phyloP scores from a whole-genome alignment of 2,113 vertebrate species.

The Synchiropus splendidus region DNA sequence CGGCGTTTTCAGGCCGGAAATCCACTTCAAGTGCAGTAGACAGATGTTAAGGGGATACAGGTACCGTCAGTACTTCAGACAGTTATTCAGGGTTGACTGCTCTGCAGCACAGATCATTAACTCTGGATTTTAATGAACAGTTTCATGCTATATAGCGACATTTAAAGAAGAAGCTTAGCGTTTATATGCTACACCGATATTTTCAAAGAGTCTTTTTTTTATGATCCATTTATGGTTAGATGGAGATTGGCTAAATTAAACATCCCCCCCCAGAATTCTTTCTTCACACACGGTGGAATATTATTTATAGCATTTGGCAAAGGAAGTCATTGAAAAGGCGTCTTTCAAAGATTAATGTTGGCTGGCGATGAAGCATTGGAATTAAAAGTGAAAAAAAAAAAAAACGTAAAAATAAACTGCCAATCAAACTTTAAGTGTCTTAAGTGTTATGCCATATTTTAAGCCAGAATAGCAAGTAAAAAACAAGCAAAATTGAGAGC shows the following conservation, averaged over 20 bases:
- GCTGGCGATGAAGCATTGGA: too few relatives aligned
- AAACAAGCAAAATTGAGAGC: too few relatives aligned
- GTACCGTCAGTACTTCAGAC: constrained; percentile 34
- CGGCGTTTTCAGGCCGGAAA: constrained; percentile 43
- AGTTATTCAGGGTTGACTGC: constrained; percentile 40
- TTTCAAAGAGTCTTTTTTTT: constrained; percentile 24
- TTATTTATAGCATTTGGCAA: constrained; percentile 12
- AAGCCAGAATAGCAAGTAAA: too few relatives aligned
- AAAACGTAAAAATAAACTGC: background rate
- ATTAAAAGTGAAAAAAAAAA: too few relatives aligned
- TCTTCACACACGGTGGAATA: constrained; percentile 8
- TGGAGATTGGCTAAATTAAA: constrained; percentile 16
- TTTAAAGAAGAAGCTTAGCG: constrained; percentile 11
- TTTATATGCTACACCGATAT: constrained; percentile 17
- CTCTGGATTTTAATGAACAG: constrained; percentile 39
- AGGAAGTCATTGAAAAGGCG: background rate
- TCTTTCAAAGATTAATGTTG: too few relatives aligned
- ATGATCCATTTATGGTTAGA: constrained; percentile 27
- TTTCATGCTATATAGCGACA: constrained; percentile 27
- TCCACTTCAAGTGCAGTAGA: constrained; percentile 15
- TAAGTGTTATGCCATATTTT: too few relatives aligned
- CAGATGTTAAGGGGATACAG: constrained; percentile 47
- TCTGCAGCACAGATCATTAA: constrained; percentile 42
- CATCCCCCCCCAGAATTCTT: constrained; percentile 15
- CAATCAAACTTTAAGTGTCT: background rate